Evolutionary conservation across 2,797 vertebrate species (phyloP).

Genomic region (Cynodonichthys magdalenae): DNA sequence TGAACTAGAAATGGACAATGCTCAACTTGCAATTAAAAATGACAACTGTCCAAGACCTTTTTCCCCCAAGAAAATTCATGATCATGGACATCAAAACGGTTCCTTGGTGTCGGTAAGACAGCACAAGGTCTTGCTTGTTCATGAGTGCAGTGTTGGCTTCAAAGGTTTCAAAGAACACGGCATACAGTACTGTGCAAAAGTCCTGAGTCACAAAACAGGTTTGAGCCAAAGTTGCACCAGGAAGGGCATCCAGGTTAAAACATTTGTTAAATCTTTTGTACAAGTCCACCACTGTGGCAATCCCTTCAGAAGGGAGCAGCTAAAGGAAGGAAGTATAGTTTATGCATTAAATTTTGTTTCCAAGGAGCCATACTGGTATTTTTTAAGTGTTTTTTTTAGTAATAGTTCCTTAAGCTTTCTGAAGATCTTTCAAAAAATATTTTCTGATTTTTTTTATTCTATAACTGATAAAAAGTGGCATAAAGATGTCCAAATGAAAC

Average conservation of each 20-base stretch:
- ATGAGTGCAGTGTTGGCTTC: constrained; percentile 63
- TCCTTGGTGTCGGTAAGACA: constrained; percentile 69
- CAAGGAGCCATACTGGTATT: not conserved
- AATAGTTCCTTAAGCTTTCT: not conserved
- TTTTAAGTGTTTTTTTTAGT: not conserved
- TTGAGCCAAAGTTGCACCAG: no score
- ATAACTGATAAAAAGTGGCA: no score
- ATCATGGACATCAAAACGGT: constrained; percentile 37
- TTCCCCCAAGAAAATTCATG: constrained; percentile 47
- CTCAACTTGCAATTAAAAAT: constrained; percentile 27
- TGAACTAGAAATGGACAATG: constrained; percentile 33
- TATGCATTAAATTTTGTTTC: not conserved
- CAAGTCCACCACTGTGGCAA: no score
- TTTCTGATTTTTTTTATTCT: not conserved
- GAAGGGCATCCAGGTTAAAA: no score
- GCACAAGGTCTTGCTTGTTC: constrained; percentile 41
- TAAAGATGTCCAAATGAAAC: no score
- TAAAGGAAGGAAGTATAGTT: no score
- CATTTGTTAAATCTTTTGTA: no score
- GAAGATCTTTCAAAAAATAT: not conserved
- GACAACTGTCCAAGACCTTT: constrained; percentile 38
- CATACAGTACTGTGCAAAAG: constrained; percentile 9
- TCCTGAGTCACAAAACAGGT: not conserved
- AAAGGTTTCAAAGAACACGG: constrained; percentile 29
- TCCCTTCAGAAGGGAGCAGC: no score